A percentile compares a stretch with the other conserved stretches of the same genome.
These are phyloP conservation scores for Lepidotrigona ventralis DNA, from an alignment of 1,140 invertebrate genomes.

Conservation along the genomic window DNA sequence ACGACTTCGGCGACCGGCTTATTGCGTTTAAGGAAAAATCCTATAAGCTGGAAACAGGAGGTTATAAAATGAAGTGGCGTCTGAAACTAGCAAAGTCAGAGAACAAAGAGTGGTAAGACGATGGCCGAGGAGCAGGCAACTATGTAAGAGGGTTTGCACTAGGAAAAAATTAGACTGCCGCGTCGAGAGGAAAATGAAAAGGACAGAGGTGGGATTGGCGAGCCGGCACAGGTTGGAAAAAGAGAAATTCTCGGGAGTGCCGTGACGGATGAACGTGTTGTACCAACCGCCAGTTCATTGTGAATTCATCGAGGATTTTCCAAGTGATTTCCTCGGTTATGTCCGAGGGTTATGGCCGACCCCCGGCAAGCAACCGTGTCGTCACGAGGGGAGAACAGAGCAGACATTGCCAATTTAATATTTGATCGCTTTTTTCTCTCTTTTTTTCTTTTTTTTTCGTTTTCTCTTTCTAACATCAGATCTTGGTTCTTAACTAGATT, in stretches of 20 bases:
- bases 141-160: not conserved
- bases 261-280: slow-evolving; percentile 65
- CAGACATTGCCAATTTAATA: slow-evolving; percentile 61
- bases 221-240: slow-evolving; percentile 2
- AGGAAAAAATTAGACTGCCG: slow-evolving; percentile 34
- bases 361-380: slow-evolving; percentile 50
- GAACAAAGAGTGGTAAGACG: not conserved
- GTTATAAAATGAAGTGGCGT: not conserved
- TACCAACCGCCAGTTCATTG: slow-evolving; percentile 64
- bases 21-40: not conserved
- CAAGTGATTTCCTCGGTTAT: slow-evolving; percentile 70
- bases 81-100: not conserved
- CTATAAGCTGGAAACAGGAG: not conserved
- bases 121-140: not conserved
- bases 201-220: slow-evolving; percentile 16
- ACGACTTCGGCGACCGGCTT: not conserved
- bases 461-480: not conserved
- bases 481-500: not conserved
- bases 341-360: slow-evolving; percentile 61
- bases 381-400: slow-evolving; percentile 46
- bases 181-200: not conserved
- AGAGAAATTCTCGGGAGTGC: slow-evolving; percentile 54
- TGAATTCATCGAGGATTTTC: slow-evolving; percentile 71
- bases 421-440: slow-evolving; percentile 43
- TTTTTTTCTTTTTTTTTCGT: not conserved